Conservation (phyloP, 2,888 invertebrate species). For the Protophormia terraenovae region DNA sequence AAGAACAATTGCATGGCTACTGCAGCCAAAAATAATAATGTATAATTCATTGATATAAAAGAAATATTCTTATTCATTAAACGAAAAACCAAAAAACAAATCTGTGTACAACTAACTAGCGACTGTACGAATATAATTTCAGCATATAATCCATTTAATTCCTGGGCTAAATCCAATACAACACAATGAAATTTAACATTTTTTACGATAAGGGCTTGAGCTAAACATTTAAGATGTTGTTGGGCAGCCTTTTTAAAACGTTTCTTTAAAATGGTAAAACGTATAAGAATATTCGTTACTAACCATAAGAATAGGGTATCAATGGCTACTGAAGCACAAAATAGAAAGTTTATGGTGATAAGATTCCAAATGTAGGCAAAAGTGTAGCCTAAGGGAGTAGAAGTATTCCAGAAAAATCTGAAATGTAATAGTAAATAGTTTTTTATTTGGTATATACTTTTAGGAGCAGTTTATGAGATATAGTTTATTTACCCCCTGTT, state of each 20-base stretch:
- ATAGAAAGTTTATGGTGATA: neutral
- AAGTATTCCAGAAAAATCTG: slow-evolving; percentile 25
- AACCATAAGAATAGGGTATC: slow-evolving; percentile 31
- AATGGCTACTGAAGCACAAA: slow-evolving; percentile 4
- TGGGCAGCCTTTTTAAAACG: slow-evolving; percentile 6
- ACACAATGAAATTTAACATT: slow-evolving; percentile 21
- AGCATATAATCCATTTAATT: slow-evolving; percentile 44
- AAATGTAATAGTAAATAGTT: neutral
- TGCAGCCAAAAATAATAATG: slow-evolving; percentile 17
- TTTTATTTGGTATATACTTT: neutral
- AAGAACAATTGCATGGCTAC: slow-evolving; percentile 49
- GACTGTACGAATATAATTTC: slow-evolving; percentile 50
- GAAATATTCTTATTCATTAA: neutral
- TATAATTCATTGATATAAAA: neutral
- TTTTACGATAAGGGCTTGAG: neutral
- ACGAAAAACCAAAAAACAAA: slow-evolving; percentile 49
- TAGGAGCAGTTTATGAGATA: neutral
- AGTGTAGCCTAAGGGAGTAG: neutral
- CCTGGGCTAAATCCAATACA: slow-evolving; percentile 17
- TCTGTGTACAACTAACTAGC: slow-evolving; percentile 38
- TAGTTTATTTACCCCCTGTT: too few species aligned
- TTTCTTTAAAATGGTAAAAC: slow-evolving; percentile 19
- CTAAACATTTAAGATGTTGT: neutral
- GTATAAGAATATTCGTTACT: neutral
- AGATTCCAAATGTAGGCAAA: neutral